Base-by-base conservation (phyloP, 2,113 vertebrate species). In the Muntiacus muntjak region DNA sequence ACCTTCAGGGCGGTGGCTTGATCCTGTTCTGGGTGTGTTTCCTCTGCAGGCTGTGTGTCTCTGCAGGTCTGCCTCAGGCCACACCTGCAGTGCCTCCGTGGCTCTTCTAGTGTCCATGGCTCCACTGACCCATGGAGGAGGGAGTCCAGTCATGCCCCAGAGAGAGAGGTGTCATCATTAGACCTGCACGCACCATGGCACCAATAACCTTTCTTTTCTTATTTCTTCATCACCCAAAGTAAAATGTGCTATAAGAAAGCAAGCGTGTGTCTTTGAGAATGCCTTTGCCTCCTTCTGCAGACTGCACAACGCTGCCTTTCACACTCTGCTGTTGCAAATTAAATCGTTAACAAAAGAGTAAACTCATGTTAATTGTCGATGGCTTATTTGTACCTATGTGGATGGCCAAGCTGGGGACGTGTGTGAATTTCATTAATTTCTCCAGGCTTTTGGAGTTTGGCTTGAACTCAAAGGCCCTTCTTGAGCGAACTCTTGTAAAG, bases 391-490 rank as follows among this genome's bases (percentile, higher is more conserved):
- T 36, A 25, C 14, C 40, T 55, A 19, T 0, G 11, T 55, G 85
- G 45, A 57, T 15, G 45, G 40, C 54, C 19, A 47, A 15, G 25
- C 78, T 79, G 30, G 58, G 45, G 84, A 58, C 3, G 82, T 83
- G 88, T 74, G 78, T 17, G 40, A 2, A 54, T 97, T 78, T 95
- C 74, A 58, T 98, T 97, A 95, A 86, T 58, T 84, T 97, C 62
- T 23, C 52, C 47, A 43, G 82, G 91, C 84, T 71, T 33, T 83
- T 89, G 92, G 60, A 52, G 64, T 43, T 86, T 87, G 88, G 52
- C 86, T 86, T 92, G 67, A 83, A 82, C 55, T 71, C 45, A 58
- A 26, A 52, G 62, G 67, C 87, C 21, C 55, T 85, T 43, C 16
- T 1, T 25, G 40, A 96, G 43, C 47, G 82, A 88, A 62, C 76